Evolutionary conservation across 2,888 invertebrate species (phyloP).

Genomic region (Dicyrtoma fusca): DNA sequence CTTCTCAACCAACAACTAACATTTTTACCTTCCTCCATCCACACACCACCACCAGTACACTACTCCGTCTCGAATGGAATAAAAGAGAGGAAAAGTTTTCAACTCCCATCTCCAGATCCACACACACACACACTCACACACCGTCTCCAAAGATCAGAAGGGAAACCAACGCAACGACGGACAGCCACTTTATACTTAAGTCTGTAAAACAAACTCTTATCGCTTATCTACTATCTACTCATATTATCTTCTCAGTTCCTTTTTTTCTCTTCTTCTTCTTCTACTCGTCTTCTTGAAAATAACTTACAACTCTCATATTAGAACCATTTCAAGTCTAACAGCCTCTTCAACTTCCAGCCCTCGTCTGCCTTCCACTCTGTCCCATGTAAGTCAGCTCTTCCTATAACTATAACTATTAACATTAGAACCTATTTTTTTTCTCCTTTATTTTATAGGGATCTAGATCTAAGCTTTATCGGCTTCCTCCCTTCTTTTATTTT

Average conservation of each 20-base stretch:
- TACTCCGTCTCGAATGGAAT: constrained; percentile 1
- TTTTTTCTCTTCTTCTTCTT: no score
- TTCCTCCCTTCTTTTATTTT: no score
- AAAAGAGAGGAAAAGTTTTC: constrained; percentile 20
- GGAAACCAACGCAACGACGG: neutral
- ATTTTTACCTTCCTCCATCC: constrained; percentile 1
- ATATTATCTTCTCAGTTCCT: neutral
- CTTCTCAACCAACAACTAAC: constrained; percentile 1
- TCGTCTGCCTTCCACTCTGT: neutral
- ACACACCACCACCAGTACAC: no score
- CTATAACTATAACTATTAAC: no score
- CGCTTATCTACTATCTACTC: neutral
- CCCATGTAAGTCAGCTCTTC: constrained; percentile 3
- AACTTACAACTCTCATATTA: neutral
- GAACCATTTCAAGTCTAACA: neutral
- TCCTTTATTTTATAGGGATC: no score
- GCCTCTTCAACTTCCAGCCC: neutral
- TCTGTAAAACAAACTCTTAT: neutral
- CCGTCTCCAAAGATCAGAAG: neutral
- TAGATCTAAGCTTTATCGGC: no score
- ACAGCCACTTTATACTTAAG: neutral
- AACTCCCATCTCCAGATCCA: constrained; percentile 1
- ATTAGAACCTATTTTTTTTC: no score
- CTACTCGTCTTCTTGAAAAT: neutral
- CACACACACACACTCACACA: neutral